Evolutionary conservation across 2,113 vertebrate species (phyloP).

Genomic region (Hemibagrus wyckioides): DNA sequence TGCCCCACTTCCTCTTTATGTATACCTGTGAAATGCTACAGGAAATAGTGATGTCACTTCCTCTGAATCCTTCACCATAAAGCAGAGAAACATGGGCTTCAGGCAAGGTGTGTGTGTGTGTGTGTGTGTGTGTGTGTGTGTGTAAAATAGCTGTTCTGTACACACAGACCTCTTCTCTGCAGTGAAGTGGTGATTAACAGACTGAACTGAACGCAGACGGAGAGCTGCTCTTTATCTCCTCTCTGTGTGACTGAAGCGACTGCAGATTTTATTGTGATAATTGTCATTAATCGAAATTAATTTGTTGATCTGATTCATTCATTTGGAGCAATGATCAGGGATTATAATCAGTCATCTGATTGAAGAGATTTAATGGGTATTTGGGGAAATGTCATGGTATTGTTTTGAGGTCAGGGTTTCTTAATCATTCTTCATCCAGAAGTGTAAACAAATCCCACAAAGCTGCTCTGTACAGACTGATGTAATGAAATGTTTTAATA

Average conservation of each 20-base stretch:
- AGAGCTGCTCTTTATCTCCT: neutral
- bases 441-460: neutral
- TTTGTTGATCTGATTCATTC: neutral
- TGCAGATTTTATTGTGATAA: neutral
- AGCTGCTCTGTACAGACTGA: neutral
- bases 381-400: neutral
- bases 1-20: constrained; percentile 6
- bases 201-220: neutral
- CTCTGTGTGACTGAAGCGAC: neutral
- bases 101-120: neutral
- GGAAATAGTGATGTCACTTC: constrained; percentile 14
- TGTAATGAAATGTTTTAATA: neutral
- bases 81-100: neutral
- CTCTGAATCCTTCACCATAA: neutral
- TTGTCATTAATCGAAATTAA: neutral
- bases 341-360: neutral
- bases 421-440: neutral
- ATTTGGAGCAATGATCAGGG: neutral
- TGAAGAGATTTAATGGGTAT: neutral
- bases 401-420: neutral
- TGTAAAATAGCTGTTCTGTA: neutral
- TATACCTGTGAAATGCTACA: neutral
- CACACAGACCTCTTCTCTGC: neutral
- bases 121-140: neutral
- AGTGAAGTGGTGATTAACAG: neutral